phyloP scores from a whole-genome alignment of 2,113 vertebrate genomes.

The Theristicus caerulescens region DNA sequence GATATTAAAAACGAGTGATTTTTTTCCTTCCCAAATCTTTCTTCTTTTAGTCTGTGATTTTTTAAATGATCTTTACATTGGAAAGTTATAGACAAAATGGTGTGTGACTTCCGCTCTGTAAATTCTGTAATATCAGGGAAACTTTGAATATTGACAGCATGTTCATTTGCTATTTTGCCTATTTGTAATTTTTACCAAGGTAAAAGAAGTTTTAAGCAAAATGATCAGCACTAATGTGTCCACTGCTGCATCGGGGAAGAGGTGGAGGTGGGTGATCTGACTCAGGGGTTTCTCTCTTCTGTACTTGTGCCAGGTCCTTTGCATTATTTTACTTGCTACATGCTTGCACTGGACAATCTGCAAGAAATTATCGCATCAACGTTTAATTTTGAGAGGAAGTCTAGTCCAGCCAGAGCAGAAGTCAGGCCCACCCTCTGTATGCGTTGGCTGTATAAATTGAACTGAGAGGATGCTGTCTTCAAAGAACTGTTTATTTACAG shows the following conservation, averaged over 20 bases:
- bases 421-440: neutral
- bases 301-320: neutral
- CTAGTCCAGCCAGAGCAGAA: neutral
- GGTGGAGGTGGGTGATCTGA: neutral
- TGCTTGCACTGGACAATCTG: neutral
- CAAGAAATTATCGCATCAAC: neutral
- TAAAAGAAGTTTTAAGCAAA: neutral
- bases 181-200: neutral
- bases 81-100: neutral
- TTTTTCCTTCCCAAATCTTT: neutral
- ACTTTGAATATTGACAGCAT: neutral
- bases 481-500: slow-evolving; percentile 51
- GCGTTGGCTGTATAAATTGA: neutral
- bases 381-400: neutral
- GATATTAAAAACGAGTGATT: neutral
- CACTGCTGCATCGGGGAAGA: neutral
- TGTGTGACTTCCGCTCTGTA: neutral
- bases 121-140: neutral
- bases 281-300: neutral
- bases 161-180: neutral
- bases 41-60: neutral
- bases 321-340: neutral
- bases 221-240: neutral
- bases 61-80: neutral
- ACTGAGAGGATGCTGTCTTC: neutral